Evolutionary conservation across 2,888 invertebrate genomes (phyloP).

Genomic region (Apantesis nais): DNA sequence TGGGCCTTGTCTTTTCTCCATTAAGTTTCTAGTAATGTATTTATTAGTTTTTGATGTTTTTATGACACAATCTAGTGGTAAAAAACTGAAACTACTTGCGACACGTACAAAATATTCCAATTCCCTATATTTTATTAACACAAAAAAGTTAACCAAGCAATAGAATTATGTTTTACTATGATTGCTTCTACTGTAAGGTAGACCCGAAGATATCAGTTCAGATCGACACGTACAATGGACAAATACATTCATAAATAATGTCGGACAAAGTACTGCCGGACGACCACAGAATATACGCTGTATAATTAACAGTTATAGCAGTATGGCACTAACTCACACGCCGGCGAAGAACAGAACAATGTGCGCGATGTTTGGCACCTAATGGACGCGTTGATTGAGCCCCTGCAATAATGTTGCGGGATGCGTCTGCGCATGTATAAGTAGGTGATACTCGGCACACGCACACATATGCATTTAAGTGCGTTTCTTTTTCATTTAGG

Average conservation of each 20-base stretch:
- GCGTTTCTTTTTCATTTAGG: neutral
- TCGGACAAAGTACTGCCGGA: conserved; percentile 68
- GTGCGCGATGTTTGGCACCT: conserved; percentile 72
- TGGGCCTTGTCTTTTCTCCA: neutral
- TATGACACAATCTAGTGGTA: neutral
- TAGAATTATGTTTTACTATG: neutral
- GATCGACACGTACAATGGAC: conserved; percentile 47
- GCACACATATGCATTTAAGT: neutral
- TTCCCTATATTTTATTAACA: neutral
- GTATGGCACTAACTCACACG: conserved; percentile 75
- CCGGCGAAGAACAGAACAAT: conserved; percentile 70
- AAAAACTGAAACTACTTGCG: neutral
- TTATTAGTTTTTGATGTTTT: neutral
- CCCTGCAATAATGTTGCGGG: conserved; percentile 63
- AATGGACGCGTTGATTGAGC: conserved; percentile 71
- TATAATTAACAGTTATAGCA: conserved; percentile 80
- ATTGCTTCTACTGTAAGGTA: neutral
- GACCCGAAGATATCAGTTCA: neutral
- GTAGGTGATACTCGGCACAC: conserved; percentile 6
- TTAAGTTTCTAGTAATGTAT: neutral
- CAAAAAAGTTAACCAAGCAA: neutral
- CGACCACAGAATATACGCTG: conserved; percentile 67
- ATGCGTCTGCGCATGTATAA: conserved; percentile 41
- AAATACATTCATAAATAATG: conserved; percentile 66
- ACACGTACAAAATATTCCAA: neutral